Base-by-base conservation (phyloP, 2,797 vertebrate genomes). In the Ptychadena robeensis region DNA sequence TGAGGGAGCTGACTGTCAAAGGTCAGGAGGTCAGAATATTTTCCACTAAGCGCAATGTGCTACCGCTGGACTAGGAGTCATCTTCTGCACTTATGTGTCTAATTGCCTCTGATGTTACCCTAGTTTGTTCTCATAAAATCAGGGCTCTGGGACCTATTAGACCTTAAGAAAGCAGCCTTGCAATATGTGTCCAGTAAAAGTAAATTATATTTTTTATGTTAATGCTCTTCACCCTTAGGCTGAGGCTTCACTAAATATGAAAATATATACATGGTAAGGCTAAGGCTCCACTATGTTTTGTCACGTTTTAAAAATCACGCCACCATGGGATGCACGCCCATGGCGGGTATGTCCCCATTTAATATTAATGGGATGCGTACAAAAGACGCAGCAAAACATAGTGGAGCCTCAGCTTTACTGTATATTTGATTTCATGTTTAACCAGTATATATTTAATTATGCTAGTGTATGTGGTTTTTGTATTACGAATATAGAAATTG, bases 71-170 rank as follows among this genome's bases (percentile, higher is more conserved):
- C 78, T 18, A 71, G 31, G n/a, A 85, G 65, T 76, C 78, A 30
- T 85, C 82, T 66, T 38, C 25, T 69, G 28, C 40, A 70, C 72
- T 81, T 80, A 81, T 70, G 72, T 80, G 66, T 80, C 83, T 76
- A 85, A 85, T 80, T 63, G 78, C 72, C 78, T 71, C 78, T 85
- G 48, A 80, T 74, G 77, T 75, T 85, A 75, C 82, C 73, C 66
- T 65, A 80, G 68, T 85, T 76, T 80, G 83, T 76, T 63, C 72
- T 73, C 78, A 75, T 85, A 71, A 80, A 85, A 80, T 22, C 35
- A 48, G 77, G 69, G 83, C 72, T 68, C 65, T 75, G 82, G 82
- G 77, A 80, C 64, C 71, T 63, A 75, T 80, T 80, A 85, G 65
- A 9, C 78, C 71, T 80, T 85, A 80, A 85, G 48, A 57, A 37